Evolutionary conservation across 1,140 invertebrate species (phyloP), one percentile per base, ranked within the genome.

Genomic region (Eciton burchellii): DNA sequence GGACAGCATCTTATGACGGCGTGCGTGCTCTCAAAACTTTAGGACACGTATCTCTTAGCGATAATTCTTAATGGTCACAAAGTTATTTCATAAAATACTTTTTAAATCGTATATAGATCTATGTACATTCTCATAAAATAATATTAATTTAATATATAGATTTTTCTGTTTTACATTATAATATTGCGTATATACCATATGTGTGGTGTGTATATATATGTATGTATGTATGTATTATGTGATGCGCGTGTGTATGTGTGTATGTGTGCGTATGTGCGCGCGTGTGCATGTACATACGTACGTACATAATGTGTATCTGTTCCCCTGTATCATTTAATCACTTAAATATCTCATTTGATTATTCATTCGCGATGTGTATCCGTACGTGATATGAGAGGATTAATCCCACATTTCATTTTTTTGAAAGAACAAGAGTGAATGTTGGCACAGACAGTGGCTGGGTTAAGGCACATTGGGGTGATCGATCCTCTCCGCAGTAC

Each of bases 391-490:
- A 91, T 88, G 87, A 89, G 86, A 88, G 56, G 65, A 86, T 76
- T 59, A 88, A 83, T 86, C 87, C 81, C 87, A 89, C 82, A 86
- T 86, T 85, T 35, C 6, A 6, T 6, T 19, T 19, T 19, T 43
- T 57, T 68, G 16, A 79, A 35, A 49, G 35, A 79, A 70, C 66
- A 89, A 60, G 77, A 92, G 86, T 91, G 88, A 90, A 89, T 88
- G 91, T 90, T 92, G 91, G 91, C 92, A 93, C 91, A 92, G 90
- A 92, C 89, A 92, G 89, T 93, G 86, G 90, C 89, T 93, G 90
- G 90, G 87, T 89, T 93, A 93, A 93, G 93, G 93, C 93, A 93
- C 92, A 91, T 92, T 89, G 89, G 89, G 91, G 85, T 89, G 89
- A 90, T 92, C 88, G 82, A 89, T 92, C 89, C 84, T 90, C 87